These are phyloP conservation scores for Synchiropus splendidus DNA, from an alignment of 2,113 vertebrate species.

Conservation along the genomic window DNA sequence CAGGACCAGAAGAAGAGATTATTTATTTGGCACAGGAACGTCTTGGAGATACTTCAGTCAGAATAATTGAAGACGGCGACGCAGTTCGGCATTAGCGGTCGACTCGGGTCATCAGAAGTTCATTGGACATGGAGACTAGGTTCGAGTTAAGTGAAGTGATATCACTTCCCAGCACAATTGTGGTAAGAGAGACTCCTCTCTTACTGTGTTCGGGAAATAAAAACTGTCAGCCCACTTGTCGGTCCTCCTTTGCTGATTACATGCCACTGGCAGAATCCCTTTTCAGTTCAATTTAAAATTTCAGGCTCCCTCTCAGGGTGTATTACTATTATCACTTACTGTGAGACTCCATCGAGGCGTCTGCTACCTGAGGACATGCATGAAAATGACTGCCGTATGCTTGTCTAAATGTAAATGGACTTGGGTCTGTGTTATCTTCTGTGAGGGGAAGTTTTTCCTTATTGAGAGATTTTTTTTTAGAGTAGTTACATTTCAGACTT, in stretches of 20 bases:
- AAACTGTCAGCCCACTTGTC: slow-evolving; percentile 15
- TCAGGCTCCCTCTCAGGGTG: slow-evolving; percentile 36
- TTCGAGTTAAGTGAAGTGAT: slow-evolving; percentile 1
- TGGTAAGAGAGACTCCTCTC: slow-evolving; percentile 3
- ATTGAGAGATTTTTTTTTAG: too few species aligned
- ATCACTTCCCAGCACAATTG: slow-evolving; percentile 7
- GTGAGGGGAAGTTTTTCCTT: slow-evolving; percentile 45
- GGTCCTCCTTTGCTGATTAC: slow-evolving; percentile 46
- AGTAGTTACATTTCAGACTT: too few species aligned
- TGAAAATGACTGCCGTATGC: slow-evolving; percentile 59
- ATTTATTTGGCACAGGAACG: too few species aligned
- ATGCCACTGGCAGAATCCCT: slow-evolving; percentile 40
- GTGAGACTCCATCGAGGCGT: slow-evolving; percentile 48
- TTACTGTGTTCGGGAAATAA: background rate
- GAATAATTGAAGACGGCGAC: too few species aligned
- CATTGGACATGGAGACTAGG: background rate
- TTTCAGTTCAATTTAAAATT: slow-evolving; percentile 49
- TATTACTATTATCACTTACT: slow-evolving; percentile 55
- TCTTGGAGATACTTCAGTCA: too few species aligned
- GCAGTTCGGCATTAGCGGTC: too few species aligned
- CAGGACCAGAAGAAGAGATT: too few species aligned
- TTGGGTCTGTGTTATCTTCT: slow-evolving; percentile 64
- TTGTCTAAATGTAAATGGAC: slow-evolving; percentile 72
- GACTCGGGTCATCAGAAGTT: too few species aligned
- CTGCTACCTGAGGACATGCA: slow-evolving; percentile 53